Percentiles rank a stretch among this genome's conserved stretches.
Conservation (phyloP, 2,888 invertebrate genomes). For the Antitype chi region DNA sequence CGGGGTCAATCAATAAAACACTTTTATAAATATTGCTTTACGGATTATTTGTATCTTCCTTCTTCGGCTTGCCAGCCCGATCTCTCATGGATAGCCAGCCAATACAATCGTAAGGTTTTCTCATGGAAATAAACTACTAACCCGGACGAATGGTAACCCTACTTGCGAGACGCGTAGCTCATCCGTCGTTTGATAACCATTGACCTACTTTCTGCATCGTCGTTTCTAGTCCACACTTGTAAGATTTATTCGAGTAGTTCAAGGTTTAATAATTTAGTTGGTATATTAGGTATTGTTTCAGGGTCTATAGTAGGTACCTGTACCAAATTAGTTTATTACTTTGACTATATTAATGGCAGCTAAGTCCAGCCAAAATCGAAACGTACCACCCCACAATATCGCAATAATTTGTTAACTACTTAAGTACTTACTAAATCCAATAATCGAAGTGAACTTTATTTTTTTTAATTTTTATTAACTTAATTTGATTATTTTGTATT, state of each 20-base stretch:
- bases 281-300: not conserved
- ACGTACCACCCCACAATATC: not conserved
- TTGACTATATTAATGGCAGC: not conserved
- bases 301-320: not conserved
- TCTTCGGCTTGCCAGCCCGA: too few relatives aligned
- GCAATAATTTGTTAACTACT: not conserved
- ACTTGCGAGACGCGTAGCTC: constrained; percentile 13
- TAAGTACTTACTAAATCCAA: not conserved
- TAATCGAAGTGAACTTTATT: not conserved
- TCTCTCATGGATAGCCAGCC: too few relatives aligned
- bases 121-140: not conserved
- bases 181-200: constrained; percentile 51
- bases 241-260: constrained; percentile 18
- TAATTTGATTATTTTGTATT: too few relatives aligned
- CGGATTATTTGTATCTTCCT: too few relatives aligned
- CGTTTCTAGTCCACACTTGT: constrained; percentile 16
- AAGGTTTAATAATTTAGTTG: not conserved
- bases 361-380: not conserved
- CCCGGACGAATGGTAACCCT: not conserved
- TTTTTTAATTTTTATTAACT: too few relatives aligned
- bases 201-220: constrained; percentile 43
- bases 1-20: too few relatives aligned
- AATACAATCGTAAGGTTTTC: too few relatives aligned
- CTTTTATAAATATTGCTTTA: too few relatives aligned
- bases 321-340: not conserved